A percentile compares a stretch with the other conserved stretches of the same genome.
Evolutionary conservation across 2,113 vertebrate genomes (phyloP).

Genomic region (Pluvianellus socialis): DNA sequence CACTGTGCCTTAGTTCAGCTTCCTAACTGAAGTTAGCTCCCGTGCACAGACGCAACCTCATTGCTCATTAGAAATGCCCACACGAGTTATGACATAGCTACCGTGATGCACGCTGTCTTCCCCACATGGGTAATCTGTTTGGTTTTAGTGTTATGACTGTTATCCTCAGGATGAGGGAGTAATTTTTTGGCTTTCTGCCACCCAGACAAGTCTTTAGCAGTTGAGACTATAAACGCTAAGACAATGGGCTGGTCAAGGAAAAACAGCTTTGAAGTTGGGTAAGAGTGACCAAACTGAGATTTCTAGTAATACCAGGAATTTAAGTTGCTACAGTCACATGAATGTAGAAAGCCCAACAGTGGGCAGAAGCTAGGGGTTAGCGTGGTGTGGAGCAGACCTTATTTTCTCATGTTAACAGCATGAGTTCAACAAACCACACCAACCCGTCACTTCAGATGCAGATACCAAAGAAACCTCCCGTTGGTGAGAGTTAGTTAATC

Average conservation of each 20-base stretch:
- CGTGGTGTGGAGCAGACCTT: background rate
- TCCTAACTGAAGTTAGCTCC: background rate
- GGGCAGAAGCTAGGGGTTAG: background rate
- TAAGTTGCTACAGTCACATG: background rate
- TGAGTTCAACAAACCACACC: background rate
- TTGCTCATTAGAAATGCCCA: background rate
- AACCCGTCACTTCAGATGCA: background rate
- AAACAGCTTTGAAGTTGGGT: slow-evolving; percentile 15
- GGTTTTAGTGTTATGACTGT: background rate
- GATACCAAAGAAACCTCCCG: background rate
- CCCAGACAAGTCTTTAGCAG: background rate
- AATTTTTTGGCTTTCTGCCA: slow-evolving; percentile 51
- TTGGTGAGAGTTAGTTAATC: background rate
- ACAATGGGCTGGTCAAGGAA: background rate
- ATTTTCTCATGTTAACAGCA: background rate
- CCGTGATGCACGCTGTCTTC: background rate
- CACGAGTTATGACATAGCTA: slow-evolving; percentile 5
- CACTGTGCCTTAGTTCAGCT: background rate
- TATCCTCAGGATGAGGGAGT: slow-evolving; percentile 3
- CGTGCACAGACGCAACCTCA: background rate
- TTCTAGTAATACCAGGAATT: slow-evolving; percentile 28
- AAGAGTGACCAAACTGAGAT: slow-evolving; percentile 24
- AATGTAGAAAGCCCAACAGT: background rate
- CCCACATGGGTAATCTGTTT: background rate
- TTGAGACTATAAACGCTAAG: background rate